These are phyloP conservation scores for Loxodonta africana DNA, from an alignment of 2,113 vertebrate genomes.

Conservation along the genomic window DNA sequence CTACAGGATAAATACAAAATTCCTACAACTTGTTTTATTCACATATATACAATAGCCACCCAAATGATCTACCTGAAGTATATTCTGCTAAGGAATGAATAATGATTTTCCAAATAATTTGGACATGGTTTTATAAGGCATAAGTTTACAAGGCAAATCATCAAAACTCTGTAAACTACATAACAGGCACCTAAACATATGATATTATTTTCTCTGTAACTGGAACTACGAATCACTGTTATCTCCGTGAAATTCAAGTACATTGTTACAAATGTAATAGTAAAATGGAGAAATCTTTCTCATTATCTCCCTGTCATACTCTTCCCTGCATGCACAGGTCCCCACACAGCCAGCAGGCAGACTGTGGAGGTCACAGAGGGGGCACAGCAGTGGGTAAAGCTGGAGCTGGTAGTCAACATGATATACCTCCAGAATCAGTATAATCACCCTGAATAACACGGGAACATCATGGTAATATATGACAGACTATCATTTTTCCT, in stretches of 20 bases:
- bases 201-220: constrained; percentile 49
- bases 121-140: not conserved
- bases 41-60: not conserved
- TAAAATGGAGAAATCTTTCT: constrained; percentile 15
- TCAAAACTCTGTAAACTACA: not conserved
- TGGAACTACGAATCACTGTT: not conserved
- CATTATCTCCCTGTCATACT: not conserved
- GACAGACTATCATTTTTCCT: constrained; percentile 75
- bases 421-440: constrained; percentile 82
- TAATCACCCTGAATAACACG: constrained; percentile 74
- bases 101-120: constrained; percentile 52
- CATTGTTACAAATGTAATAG: constrained; percentile 39
- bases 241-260: constrained; percentile 20
- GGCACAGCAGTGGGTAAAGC: constrained; percentile 50
- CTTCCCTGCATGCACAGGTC: not conserved
- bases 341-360: constrained; percentile 48
- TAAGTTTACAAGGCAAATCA: constrained; percentile 54
- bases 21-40: constrained; percentile 2
- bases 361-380: constrained; percentile 64
- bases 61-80: constrained; percentile 6
- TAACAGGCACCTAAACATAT: not conserved
- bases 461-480: constrained; percentile 79
- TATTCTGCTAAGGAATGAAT: constrained; percentile 46
- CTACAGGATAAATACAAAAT: constrained; percentile 31
- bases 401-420: constrained; percentile 76